Conservation (phyloP, 2,113 vertebrate genomes). For the Alexandromys fortis region DNA sequence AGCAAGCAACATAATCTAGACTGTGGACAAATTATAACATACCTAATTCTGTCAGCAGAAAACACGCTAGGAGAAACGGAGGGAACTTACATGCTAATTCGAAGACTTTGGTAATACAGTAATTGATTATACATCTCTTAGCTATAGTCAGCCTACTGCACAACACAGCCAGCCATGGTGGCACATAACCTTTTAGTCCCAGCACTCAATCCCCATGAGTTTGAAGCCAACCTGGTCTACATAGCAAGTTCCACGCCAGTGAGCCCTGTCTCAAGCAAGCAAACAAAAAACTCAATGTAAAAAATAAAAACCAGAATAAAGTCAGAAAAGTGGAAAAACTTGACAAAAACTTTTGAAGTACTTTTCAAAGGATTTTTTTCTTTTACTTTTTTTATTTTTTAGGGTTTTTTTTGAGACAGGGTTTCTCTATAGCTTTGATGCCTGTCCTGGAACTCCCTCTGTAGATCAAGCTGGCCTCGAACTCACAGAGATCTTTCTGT, state of each 20-base stretch:
- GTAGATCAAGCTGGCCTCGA: too few relatives aligned
- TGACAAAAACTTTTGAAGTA: not conserved
- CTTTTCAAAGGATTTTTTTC: too few relatives aligned
- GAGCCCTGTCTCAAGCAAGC: not conserved
- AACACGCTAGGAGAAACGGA: not conserved
- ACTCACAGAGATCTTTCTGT: too few relatives aligned
- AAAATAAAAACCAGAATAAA: not conserved
- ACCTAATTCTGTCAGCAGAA: not conserved
- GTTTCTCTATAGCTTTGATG: too few relatives aligned
- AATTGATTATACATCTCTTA: not conserved
- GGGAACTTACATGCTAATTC: not conserved
- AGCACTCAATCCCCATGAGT: not conserved
- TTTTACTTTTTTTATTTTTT: too few relatives aligned
- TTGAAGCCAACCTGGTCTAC: not conserved
- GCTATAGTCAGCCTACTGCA: not conserved
- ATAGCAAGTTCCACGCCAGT: not conserved
- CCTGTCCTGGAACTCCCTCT: too few relatives aligned
- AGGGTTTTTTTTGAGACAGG: too few relatives aligned
- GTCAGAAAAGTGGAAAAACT: slow-evolving; percentile 12
- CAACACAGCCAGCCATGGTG: not conserved
- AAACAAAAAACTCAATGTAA: not conserved
- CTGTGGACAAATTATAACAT: not conserved
- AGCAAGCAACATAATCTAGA: not conserved
- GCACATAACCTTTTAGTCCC: not conserved
- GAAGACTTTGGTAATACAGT: not conserved